Evolutionary conservation across 1,140 invertebrate genomes (phyloP).

Genomic region (Zaprionus ghesquierei): DNA sequence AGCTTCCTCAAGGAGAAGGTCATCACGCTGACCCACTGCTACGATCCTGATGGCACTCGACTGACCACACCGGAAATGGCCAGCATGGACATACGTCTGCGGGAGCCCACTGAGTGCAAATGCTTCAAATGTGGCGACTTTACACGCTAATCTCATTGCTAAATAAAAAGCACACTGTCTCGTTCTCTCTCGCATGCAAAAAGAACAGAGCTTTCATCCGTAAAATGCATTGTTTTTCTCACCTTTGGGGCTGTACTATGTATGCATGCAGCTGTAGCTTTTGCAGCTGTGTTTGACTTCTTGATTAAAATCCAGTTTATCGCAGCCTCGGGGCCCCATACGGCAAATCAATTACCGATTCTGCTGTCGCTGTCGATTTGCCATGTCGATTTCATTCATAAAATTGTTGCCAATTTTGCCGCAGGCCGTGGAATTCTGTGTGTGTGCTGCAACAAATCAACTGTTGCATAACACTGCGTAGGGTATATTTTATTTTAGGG

Average conservation of each 20-base stretch:
- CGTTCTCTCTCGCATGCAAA: background rate
- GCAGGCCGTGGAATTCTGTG: background rate
- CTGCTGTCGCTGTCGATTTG: slow-evolving; percentile 5
- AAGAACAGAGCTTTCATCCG: background rate
- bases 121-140: slow-evolving; percentile 94
- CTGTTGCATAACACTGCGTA: background rate
- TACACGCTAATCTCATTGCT: slow-evolving; percentile 84
- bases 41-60: slow-evolving; percentile 92
- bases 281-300: slow-evolving; percentile 29
- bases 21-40: slow-evolving; percentile 92
- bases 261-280: background rate
- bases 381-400: background rate
- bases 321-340: background rate
- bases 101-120: slow-evolving; percentile 93
- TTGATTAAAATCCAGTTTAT: slow-evolving; percentile 21
- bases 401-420: slow-evolving; percentile 7
- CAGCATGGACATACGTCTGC: slow-evolving; percentile 90
- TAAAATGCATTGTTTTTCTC: slow-evolving; percentile 4
- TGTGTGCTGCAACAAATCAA: background rate
- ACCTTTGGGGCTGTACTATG: background rate
- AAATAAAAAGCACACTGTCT: slow-evolving; percentile 5
- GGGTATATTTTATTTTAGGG: background rate
- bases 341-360: slow-evolving; percentile 7
- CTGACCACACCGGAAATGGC: slow-evolving; percentile 86
- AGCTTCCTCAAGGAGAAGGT: slow-evolving; percentile 90